These are phyloP conservation scores for Cyphomyrus plagiostoma DNA, from an alignment of 2,113 vertebrate genomes.

Conservation along the genomic window DNA sequence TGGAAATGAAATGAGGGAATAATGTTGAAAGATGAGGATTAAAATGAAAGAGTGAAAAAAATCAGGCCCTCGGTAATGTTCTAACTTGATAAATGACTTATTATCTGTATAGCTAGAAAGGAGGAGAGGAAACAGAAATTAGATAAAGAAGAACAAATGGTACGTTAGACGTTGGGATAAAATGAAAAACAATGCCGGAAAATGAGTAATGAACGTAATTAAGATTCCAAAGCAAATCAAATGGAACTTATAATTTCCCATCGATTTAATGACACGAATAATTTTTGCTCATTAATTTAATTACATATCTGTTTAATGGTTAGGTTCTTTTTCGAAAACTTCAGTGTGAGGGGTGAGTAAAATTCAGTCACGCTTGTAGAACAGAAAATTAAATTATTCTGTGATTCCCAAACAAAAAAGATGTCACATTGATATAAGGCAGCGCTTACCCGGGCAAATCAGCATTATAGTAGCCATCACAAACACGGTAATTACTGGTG, in stretches of 20 bases:
- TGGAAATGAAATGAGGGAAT: conserved; percentile 16
- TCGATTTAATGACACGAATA: not conserved
- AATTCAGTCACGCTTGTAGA: not conserved
- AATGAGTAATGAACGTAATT: conserved; percentile 37
- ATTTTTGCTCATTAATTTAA: conserved; percentile 21
- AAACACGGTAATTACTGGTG: conserved; percentile 99
- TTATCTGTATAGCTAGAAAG: conserved; percentile 99
- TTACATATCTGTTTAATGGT: not conserved
- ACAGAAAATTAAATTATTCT: not conserved
- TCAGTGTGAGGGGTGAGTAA: not conserved
- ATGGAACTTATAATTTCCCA: not conserved
- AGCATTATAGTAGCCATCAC: conserved; percentile 99
- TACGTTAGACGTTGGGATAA: conserved; percentile 67
- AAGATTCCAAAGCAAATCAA: conserved; percentile 28
- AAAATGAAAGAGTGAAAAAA: conserved; percentile 56
- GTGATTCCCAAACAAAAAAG: conserved; percentile 16
- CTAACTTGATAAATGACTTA: conserved; percentile 99
- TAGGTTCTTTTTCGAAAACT: conserved; percentile 7
- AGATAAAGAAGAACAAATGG: conserved; percentile 77
- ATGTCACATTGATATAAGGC: conserved; percentile 56
- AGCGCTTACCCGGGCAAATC: conserved; percentile 98
- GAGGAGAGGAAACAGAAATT: conserved; percentile 93
- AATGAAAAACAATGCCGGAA: conserved; percentile 57
- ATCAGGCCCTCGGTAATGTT: conserved; percentile 84
- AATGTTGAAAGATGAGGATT: conserved; percentile 24